Evolutionary conservation across 2,797 vertebrate species (phyloP).

Genomic region (Rhabdomys pumilio): DNA sequence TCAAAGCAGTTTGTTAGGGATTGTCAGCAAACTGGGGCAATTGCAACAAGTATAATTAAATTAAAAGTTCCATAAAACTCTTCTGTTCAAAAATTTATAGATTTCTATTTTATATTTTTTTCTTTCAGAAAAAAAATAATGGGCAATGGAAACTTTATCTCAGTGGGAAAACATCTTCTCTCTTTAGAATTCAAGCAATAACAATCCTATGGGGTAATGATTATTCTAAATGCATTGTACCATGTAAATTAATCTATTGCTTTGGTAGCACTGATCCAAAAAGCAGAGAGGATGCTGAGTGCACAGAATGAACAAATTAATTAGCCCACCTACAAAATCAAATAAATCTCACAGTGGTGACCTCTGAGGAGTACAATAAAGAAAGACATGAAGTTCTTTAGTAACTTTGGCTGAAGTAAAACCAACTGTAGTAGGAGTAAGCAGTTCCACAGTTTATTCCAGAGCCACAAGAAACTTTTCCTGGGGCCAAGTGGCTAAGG

Average conservation of each 20-base stretch:
- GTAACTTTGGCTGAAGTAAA: conserved; percentile 79
- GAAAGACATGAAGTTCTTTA: conserved; percentile 80
- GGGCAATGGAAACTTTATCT: conserved; percentile 81
- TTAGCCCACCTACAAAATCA: conserved; percentile 88
- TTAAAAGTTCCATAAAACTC: conserved; percentile 70
- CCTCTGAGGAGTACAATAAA: conserved; percentile 82
- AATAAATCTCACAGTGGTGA: conserved; percentile 88
- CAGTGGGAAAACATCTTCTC: conserved; percentile 82
- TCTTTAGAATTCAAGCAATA: conserved; percentile 87
- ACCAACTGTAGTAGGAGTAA: conserved; percentile 63
- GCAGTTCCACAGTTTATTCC: conserved; percentile 68
- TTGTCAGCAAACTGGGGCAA: not conserved
- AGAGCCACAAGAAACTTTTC: not conserved
- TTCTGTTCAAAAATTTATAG: conserved; percentile 15
- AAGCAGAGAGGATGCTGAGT: conserved; percentile 75
- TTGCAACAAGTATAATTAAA: conserved; percentile 1
- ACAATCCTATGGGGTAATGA: conserved; percentile 88
- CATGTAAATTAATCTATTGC: conserved; percentile 86
- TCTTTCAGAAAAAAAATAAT: conserved; percentile 56
- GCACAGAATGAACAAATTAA: conserved; percentile 89
- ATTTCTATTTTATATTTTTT: conserved; percentile 67
- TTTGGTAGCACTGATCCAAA: conserved; percentile 83
- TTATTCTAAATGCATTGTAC: conserved; percentile 87
- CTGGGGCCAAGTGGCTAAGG: not conserved
- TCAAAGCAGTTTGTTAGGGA: conserved; percentile 1